Evolutionary conservation across 2,113 vertebrate genomes (phyloP), one percentile per base, ranked within the genome.

Genomic region (Clarias batrachus): DNA sequence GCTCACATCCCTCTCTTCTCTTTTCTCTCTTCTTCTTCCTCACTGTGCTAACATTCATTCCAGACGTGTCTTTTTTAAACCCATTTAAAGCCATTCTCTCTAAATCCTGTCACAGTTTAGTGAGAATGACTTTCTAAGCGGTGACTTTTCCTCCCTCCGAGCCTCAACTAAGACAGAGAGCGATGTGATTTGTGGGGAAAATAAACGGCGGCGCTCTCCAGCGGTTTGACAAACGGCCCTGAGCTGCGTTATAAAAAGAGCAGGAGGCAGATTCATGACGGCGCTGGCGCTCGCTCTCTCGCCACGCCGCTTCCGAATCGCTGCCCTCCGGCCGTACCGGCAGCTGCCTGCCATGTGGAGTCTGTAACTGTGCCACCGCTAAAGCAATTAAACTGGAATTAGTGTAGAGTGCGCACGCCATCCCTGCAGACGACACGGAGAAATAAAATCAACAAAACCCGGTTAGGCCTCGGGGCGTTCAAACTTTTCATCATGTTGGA

Each of bases 351-450:
- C 81, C 89, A 86, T 81, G 70, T 85, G 56, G 83, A 85, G 79
- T 83, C 86, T 83, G 85, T 90, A 87, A 68, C 91, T 82, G 78
- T 30, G 66, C 91, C 91, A 88, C 90, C 88, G 88, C 73, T 89
- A 86, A 91, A 89, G 87, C 90, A 93, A 92, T 91, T 93, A 93
- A 89, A 90, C 90, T 19, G 19, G 74, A 91, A 93, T 91, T 91
- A 93, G 54, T 85, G 88, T 89, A 68, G 89, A 88, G 87, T 86
- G 71, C 60, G 27, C 16, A 66, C 71, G 71, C 63, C 56, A 12
- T 73, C 78, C 73, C n/a, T 56, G 89, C 83, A 81, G 41, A 33
- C n/a, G 87, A 60, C 88, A 54, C 52, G 4, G 41, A 21, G 30
- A 37, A 8, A 21, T 11, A 82, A 81, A 74, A 85, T 85, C 77